Percentiles rank a stretch among this genome's conserved stretches.
Conservation (phyloP, 2,113 vertebrate genomes). For the Macroglossus sobrinus region DNA sequence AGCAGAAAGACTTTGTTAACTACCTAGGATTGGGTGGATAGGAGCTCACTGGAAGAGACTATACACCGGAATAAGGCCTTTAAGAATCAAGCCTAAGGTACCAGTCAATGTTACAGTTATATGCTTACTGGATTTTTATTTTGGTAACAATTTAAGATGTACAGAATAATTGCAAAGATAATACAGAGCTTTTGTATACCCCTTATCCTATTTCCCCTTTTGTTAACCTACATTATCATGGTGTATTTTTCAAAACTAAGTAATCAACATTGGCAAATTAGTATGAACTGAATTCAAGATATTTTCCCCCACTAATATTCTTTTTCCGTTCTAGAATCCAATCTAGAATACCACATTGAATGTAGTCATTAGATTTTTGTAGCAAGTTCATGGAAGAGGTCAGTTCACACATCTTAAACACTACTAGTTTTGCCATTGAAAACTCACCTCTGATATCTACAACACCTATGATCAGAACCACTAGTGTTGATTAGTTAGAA, state of each 20-base stretch:
- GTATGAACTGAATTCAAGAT: neutral
- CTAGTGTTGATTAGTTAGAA: neutral
- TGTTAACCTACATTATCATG: neutral
- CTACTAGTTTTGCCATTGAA: neutral
- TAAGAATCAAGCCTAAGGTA: neutral
- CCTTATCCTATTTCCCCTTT: neutral
- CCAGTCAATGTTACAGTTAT: neutral
- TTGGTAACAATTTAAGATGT: neutral
- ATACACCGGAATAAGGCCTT: neutral
- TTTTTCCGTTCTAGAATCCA: neutral
- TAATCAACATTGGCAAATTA: neutral
- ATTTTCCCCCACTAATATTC: neutral
- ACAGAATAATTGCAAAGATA: neutral
- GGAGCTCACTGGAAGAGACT: neutral
- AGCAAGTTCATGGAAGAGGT: neutral
- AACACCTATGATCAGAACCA: neutral
- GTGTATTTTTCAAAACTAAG: constrained; percentile 16
- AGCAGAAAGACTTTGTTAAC: neutral
- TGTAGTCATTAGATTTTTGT: neutral
- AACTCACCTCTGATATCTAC: neutral
- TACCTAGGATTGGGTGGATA: neutral
- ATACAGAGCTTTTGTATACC: neutral
- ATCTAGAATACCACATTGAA: neutral
- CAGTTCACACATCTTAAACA: neutral
- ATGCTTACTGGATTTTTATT: neutral